These are phyloP conservation scores for Drosophila anomelani DNA, from an alignment of 2,888 invertebrate species.

Conservation along the genomic window DNA sequence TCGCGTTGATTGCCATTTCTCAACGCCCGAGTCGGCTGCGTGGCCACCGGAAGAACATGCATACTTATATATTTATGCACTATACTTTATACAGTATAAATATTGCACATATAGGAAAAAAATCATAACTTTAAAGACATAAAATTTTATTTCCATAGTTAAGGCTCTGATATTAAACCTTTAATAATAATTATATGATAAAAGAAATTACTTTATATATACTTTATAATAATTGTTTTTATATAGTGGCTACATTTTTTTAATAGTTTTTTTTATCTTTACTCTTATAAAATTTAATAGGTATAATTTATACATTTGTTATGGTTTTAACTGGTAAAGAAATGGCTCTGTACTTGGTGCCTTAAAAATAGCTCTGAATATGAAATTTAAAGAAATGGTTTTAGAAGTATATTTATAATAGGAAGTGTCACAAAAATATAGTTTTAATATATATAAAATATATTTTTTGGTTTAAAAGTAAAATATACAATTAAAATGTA, in stretches of 20 bases:
- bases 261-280: background rate
- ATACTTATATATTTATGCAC: background rate
- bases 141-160: background rate
- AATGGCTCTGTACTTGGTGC: background rate
- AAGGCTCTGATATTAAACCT: background rate
- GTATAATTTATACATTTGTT: too few relatives aligned
- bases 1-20: constrained; percentile 37
- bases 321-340: background rate
- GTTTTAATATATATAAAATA: background rate
- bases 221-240: background rate
- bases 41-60: constrained; percentile 15
- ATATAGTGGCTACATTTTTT: background rate
- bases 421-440: background rate
- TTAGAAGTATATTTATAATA: background rate
- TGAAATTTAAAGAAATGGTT: background rate
- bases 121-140: background rate
- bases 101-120: background rate
- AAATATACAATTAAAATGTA: background rate
- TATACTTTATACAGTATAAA: background rate
- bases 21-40: constrained; percentile 20
- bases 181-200: too few relatives aligned
- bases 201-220: background rate
- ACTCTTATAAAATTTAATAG: background rate
- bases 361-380: background rate
- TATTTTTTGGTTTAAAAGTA: background rate